These are phyloP conservation scores for Brachypalpus laphriformis DNA, from an alignment of 2,888 invertebrate species.

Conservation along the genomic window DNA sequence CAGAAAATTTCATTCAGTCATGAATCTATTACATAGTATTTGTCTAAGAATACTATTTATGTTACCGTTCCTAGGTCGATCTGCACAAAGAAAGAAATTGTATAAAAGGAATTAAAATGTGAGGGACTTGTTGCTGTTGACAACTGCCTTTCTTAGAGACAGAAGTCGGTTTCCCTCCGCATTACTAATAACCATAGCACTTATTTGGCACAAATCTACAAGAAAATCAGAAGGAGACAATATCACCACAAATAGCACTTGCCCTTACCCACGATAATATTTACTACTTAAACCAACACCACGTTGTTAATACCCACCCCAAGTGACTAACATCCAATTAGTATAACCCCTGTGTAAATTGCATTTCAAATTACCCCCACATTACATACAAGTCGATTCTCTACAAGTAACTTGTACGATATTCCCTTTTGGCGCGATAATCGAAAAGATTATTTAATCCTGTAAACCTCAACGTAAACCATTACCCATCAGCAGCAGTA, in stretches of 20 bases:
- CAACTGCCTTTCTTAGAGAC: too few species aligned
- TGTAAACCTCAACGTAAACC: conserved; percentile 29
- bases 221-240: neutral
- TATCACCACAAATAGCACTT: neutral
- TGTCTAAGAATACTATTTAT: too few species aligned
- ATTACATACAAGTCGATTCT: conserved; percentile 20
- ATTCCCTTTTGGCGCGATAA: conserved; percentile 27
- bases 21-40: too few species aligned
- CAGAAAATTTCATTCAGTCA: too few species aligned
- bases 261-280: neutral
- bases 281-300: conserved; percentile 1
- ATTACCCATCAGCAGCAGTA: conserved; percentile 10
- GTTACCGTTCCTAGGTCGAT: too few species aligned
- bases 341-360: conserved; percentile 37
- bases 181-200: too few species aligned
- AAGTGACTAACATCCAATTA: conserved; percentile 51
- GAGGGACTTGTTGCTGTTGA: too few species aligned
- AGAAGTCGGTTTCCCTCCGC: too few species aligned
- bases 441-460: conserved; percentile 58
- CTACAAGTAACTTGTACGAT: neutral
- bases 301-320: conserved; percentile 9
- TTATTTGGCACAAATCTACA: neutral
- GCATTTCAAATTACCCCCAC: conserved; percentile 42
- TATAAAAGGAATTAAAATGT: too few species aligned
- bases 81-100: too few species aligned